A percentile compares a stretch with the other conserved stretches of the same genome.
These are phyloP conservation scores for Bubalus kerabau DNA, from an alignment of 2,113 vertebrate genomes.

Conservation along the genomic window DNA sequence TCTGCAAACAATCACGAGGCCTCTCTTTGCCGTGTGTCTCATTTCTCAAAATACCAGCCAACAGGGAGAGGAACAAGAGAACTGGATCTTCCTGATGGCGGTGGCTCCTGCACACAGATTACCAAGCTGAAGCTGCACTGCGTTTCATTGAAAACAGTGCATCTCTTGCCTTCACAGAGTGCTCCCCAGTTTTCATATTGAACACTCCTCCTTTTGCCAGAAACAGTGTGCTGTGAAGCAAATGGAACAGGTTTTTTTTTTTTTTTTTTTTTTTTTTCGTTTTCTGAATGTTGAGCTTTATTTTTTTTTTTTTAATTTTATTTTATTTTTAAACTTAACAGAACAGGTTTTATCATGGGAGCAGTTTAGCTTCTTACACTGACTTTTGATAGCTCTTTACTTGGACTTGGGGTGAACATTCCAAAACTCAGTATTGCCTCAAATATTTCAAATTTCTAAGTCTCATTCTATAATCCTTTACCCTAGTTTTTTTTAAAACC, in stretches of 20 bases:
- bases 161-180: background rate
- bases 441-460: background rate
- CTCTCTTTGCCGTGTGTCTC: background rate
- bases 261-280: too few relatives aligned
- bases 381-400: background rate
- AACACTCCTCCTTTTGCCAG: background rate
- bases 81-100: background rate
- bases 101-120: background rate
- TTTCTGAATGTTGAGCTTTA: too few relatives aligned
- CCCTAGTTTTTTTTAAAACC: background rate
- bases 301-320: too few relatives aligned
- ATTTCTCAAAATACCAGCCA: constrained; percentile 31
- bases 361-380: background rate
- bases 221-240: background rate
- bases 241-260: background rate
- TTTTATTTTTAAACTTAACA: too few relatives aligned
- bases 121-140: background rate
- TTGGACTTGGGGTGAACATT: background rate
- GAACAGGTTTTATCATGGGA: background rate
- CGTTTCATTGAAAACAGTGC: background rate
- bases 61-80: background rate
- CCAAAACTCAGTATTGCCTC: background rate
- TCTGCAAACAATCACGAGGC: constrained; percentile 48
- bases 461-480: background rate
- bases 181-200: background rate